Percentiles rank a stretch among this genome's conserved stretches.
These are phyloP conservation scores for Bergia sp. DNA, from an alignment of 92 coral and sea anemone species.

Conservation along the genomic window DNA sequence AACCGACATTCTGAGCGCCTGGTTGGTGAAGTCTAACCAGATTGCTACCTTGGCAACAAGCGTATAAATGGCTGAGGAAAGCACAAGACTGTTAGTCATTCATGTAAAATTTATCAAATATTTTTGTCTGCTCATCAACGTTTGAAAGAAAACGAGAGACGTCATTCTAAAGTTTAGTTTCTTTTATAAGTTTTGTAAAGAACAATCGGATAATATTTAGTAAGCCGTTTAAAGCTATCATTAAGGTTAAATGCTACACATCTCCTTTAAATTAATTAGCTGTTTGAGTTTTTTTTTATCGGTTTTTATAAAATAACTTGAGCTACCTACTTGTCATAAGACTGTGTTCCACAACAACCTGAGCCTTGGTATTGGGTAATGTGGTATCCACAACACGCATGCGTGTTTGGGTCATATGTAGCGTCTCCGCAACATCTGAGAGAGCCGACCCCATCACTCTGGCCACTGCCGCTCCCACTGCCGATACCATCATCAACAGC, in stretches of 20 bases:
- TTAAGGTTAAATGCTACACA: no score
- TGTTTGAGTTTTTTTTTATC: neutral
- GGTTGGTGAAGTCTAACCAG: slow-evolving; percentile 5
- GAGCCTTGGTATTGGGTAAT: neutral
- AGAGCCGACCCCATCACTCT: neutral
- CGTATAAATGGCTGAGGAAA: neutral
- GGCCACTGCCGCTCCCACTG: neutral
- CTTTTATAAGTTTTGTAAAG: neutral
- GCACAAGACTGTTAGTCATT: neutral
- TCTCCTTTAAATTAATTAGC: neutral
- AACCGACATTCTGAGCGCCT: slow-evolving; percentile 27
- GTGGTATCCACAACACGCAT: slow-evolving; percentile 45
- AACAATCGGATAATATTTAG: neutral
- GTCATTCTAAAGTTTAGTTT: no score
- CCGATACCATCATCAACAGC: no score
- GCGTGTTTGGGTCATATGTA: slow-evolving; percentile 13
- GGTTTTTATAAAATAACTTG: neutral
- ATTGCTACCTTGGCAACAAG: slow-evolving; percentile 31
- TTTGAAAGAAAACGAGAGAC: neutral
- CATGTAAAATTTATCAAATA: neutral
- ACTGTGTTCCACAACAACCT: slow-evolving; percentile 8
- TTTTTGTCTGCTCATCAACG: neutral
- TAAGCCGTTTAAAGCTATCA: no score
- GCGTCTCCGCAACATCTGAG: slow-evolving; percentile 41
- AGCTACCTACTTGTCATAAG: slow-evolving; percentile 16